Evolutionary conservation across 2,797 vertebrate species (phyloP).

Genomic region (Tamandua tetradactyla): DNA sequence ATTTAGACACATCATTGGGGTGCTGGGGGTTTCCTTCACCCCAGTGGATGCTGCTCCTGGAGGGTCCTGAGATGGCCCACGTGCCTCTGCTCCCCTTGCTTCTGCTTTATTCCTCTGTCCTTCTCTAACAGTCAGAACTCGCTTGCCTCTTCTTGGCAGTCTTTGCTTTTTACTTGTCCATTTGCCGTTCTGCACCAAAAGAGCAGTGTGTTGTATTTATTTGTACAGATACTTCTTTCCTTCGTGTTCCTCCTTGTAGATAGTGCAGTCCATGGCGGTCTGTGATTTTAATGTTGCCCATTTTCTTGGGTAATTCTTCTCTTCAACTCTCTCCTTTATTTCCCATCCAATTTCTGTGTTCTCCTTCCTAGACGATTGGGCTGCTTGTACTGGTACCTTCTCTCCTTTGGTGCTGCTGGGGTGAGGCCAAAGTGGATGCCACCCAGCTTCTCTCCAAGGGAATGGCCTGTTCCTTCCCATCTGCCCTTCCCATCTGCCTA

Average conservation of each 20-base stretch:
- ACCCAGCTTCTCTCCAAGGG: neutral
- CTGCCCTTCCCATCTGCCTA: neutral
- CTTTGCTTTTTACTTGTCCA: neutral
- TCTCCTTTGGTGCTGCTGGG: neutral
- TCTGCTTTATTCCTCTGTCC: neutral
- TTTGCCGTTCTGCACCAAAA: neutral
- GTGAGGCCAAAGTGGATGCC: neutral
- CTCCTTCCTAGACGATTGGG: neutral
- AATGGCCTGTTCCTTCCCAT: too few relatives aligned
- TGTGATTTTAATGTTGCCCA: neutral
- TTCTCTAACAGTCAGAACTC: neutral
- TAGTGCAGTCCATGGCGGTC: neutral
- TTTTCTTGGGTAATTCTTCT: neutral
- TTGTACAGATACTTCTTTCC: neutral
- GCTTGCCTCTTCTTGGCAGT: neutral
- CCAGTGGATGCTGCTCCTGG: neutral
- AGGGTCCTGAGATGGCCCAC: neutral
- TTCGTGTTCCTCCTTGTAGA: neutral
- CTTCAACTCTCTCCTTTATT: neutral
- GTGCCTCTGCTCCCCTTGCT: neutral
- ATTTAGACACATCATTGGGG: neutral
- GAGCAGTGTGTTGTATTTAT: neutral
- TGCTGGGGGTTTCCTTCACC: neutral
- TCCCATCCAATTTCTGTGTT: neutral
- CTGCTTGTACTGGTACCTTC: neutral